phyloP scores from a whole-genome alignment of 2,888 invertebrate species.

The Cephalotes varians region DNA sequence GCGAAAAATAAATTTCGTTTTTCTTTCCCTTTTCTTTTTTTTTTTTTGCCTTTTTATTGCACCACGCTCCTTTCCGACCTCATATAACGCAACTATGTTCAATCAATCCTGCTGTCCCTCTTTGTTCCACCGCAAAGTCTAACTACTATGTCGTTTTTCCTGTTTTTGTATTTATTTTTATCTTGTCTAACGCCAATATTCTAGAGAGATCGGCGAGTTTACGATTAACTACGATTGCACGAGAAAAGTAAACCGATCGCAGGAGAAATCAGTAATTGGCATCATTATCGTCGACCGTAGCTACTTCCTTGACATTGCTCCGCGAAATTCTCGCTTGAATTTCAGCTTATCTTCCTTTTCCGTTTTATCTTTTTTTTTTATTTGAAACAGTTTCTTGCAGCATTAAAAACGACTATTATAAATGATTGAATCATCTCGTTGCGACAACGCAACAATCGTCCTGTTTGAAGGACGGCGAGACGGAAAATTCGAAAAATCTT shows the following conservation, averaged over 20 bases:
- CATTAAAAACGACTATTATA: conserved; percentile 20
- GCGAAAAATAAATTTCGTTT: conserved; percentile 36
- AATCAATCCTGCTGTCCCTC: neutral
- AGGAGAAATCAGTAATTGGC: conserved; percentile 22
- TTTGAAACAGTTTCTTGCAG: conserved; percentile 22
- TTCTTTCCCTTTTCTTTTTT: neutral
- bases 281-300: conserved; percentile 16
- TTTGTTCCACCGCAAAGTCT: neutral
- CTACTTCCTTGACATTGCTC: neutral
- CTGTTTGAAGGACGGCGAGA: neutral
- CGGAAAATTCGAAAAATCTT: neutral
- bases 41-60: neutral
- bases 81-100: conserved; percentile 9
- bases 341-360: neutral
- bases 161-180: neutral
- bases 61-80: neutral
- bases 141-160: neutral
- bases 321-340: neutral
- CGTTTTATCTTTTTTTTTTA: neutral
- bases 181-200: conserved; percentile 23
- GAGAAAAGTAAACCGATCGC: conserved; percentile 25
- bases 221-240: conserved; percentile 44
- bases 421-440: conserved; percentile 13
- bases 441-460: neutral
- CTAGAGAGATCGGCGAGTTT: conserved; percentile 10